Conservation (phyloP, 2,113 vertebrate genomes). For the Embiotoca jacksoni region DNA sequence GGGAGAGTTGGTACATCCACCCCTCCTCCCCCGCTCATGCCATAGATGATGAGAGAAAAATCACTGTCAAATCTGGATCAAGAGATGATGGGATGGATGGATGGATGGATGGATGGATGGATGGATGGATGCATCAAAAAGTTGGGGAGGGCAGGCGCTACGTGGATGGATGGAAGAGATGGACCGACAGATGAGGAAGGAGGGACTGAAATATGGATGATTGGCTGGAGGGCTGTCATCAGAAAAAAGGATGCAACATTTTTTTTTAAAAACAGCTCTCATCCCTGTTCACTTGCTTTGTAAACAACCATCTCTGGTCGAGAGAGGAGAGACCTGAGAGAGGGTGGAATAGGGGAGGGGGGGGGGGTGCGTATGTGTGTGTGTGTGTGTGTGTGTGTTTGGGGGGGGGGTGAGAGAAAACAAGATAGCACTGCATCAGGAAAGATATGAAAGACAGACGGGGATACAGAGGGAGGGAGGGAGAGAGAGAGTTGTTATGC, state of each 20-base stretch:
- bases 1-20: not conserved
- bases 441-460: constrained; percentile 52
- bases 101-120: not conserved
- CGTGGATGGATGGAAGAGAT: not conserved
- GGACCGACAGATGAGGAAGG: not conserved
- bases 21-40: not conserved
- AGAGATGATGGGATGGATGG: not conserved
- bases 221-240: constrained; percentile 25
- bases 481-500: constrained; percentile 56
- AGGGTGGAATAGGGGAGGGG: not conserved
- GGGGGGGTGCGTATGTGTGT: constrained; percentile 27
- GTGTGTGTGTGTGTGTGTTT: constrained; percentile 3
- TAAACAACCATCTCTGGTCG: constrained; percentile 66
- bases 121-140: not conserved
- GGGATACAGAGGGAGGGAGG: constrained; percentile 35
- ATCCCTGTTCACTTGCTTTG: constrained; percentile 42
- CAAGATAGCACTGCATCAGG: constrained; percentile 56
- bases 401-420: constrained; percentile 41
- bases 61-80: not conserved
- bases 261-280: no score
- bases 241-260: not conserved
- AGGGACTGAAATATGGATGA: constrained; percentile 25
- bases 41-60: constrained; percentile 14
- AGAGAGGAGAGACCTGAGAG: constrained; percentile 29
- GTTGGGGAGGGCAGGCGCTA: not conserved